Conservation (phyloP, 64 coral and sea anemone genomes). For the Stichodactyla mertensii region DNA sequence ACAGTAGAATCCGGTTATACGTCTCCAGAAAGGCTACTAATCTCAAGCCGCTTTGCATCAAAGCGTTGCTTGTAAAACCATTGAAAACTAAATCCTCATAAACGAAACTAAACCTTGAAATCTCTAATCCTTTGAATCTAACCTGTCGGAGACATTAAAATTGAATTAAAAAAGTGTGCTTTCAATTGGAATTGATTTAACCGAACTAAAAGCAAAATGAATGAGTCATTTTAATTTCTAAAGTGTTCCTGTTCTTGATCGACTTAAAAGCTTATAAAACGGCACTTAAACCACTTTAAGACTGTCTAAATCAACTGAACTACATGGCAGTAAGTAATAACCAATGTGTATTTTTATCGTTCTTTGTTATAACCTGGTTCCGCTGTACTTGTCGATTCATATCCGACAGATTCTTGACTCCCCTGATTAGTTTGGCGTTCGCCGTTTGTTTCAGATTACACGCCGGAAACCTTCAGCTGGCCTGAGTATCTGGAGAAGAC, state of each 20-base stretch:
- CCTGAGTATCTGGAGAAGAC: constrained; percentile 91
- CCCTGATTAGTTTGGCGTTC: constrained; percentile 37
- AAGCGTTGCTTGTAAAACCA: not conserved
- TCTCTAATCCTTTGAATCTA: not conserved
- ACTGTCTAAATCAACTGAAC: not conserved
- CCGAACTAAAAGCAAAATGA: not conserved
- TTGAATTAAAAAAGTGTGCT: not conserved
- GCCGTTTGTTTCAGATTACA: constrained; percentile 59
- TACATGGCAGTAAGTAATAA: not conserved
- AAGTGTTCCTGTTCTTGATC: not conserved
- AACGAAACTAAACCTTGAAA: not conserved
- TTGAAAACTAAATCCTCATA: not conserved
- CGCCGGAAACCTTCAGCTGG: constrained; percentile 63
- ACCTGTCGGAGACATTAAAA: not conserved
- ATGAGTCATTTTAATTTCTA: not conserved
- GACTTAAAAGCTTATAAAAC: constrained; percentile 10
- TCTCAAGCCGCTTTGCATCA: constrained; percentile 2
- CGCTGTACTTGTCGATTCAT: not conserved
- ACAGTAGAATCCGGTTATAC: constrained; percentile 40
- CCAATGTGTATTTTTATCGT: not conserved
- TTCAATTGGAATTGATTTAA: not conserved
- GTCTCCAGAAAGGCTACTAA: not conserved
- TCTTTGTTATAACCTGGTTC: constrained; percentile 33
- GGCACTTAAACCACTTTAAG: constrained; percentile 4
- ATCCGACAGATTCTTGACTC: constrained; percentile 23